These are phyloP conservation scores for Xenotilapia caudafasciata DNA, from an alignment of 2,113 vertebrate species.

Conservation along the genomic window DNA sequence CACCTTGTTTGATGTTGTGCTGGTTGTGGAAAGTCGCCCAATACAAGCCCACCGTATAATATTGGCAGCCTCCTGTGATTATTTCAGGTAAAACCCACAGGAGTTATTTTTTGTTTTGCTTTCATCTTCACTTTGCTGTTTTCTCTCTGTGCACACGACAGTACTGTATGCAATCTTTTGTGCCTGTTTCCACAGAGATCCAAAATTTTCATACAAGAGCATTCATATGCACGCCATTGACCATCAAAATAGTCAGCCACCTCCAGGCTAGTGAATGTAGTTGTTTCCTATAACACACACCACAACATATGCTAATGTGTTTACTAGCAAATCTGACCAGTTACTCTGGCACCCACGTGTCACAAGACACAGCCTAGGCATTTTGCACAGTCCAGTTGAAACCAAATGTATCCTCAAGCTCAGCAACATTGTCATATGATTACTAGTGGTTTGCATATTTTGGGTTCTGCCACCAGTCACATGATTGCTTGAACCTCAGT, in stretches of 20 bases:
- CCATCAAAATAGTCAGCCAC: background rate
- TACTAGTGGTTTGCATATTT: background rate
- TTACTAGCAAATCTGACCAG: background rate
- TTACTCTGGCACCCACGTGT: background rate
- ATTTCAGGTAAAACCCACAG: constrained; percentile 82
- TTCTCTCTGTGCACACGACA: background rate
- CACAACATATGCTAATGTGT: background rate
- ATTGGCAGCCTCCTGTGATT: constrained; percentile 91
- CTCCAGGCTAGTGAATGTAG: background rate
- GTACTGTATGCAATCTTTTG: background rate
- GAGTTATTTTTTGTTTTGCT: background rate
- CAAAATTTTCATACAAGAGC: background rate
- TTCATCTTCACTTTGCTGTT: background rate
- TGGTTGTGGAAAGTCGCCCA: constrained; percentile 84
- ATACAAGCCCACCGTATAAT: constrained; percentile 92
- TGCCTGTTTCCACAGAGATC: background rate
- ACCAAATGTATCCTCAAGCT: background rate
- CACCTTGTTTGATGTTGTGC: constrained; percentile 88
- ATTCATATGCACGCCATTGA: background rate
- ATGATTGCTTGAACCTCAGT: background rate
- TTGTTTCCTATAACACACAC: background rate
- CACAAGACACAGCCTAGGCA: background rate
- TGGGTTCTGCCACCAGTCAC: background rate
- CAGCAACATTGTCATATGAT: background rate
- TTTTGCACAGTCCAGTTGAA: background rate